These are phyloP conservation scores for Actenoides hombroni DNA, from an alignment of 2,113 vertebrate genomes.

Conservation along the genomic window DNA sequence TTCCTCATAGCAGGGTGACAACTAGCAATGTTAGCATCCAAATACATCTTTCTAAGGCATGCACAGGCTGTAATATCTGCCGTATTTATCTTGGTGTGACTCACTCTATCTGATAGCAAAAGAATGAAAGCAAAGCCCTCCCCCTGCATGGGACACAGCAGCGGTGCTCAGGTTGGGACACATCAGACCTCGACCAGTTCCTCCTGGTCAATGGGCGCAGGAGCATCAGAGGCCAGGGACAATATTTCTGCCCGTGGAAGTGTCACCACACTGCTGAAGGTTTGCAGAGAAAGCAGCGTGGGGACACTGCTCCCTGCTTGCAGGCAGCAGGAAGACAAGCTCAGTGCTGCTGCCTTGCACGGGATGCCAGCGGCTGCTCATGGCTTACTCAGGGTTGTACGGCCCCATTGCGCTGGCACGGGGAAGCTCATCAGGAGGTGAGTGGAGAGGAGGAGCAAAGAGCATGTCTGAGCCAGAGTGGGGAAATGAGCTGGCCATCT, in stretches of 20 bases:
- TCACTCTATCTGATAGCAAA: neutral
- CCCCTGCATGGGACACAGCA: neutral
- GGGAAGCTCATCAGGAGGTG: fast-evolving
- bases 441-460: fast-evolving
- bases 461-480: fast-evolving
- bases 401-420: fast-evolving
- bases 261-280: fast-evolving
- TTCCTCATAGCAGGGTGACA: neutral
- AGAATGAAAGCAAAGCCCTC: neutral
- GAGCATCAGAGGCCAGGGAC: neutral
- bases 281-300: neutral
- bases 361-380: neutral
- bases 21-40: neutral
- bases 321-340: neutral
- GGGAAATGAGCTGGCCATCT: neutral
- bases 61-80: neutral
- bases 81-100: neutral
- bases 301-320: conserved; percentile 50
- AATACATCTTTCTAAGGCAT: neutral
- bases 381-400: fast-evolving
- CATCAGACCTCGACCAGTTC: fast-evolving
- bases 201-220: fast-evolving
- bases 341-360: fast-evolving
- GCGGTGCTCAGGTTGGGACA: fast-evolving
- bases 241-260: neutral